Evolutionary conservation across 1,140 invertebrate species (phyloP).

Genomic region (Musca vetustissima): DNA sequence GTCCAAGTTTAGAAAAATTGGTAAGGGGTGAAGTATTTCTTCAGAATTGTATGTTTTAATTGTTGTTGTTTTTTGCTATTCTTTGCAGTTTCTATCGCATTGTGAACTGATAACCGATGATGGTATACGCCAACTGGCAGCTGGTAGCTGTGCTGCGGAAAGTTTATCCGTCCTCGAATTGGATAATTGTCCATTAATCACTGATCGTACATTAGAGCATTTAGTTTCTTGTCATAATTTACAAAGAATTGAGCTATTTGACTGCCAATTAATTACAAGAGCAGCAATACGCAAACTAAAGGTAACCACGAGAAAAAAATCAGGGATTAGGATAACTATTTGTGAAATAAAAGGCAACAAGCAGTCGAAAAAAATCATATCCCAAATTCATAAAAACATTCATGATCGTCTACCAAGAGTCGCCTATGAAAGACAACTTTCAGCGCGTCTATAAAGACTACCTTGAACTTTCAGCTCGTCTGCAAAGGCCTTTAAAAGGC

Average conservation of each 20-base stretch:
- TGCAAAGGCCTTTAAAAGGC: too few relatives aligned
- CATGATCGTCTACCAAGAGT: too few relatives aligned
- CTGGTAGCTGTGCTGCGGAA: slow-evolving; percentile 88
- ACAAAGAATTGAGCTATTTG: slow-evolving; percentile 95
- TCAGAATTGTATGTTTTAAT: not conserved
- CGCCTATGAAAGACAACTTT: too few relatives aligned
- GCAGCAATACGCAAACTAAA: slow-evolving; percentile 93
- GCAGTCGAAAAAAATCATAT: too few relatives aligned
- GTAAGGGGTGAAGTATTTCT: slow-evolving; percentile 60
- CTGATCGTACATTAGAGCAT: slow-evolving; percentile 96
- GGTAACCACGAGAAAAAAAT: too few relatives aligned
- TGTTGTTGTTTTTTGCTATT: not conserved
- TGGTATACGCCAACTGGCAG: slow-evolving; percentile 91
- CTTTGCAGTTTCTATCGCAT: slow-evolving; percentile 87
- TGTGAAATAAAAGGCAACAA: too few relatives aligned
- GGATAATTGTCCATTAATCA: slow-evolving; percentile 98
- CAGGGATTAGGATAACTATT: too few relatives aligned
- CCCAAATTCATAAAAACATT: too few relatives aligned
- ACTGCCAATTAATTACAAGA: slow-evolving; percentile 97
- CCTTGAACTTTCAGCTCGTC: too few relatives aligned
- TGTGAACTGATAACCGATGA: slow-evolving; percentile 99
- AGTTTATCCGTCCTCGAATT: slow-evolving; percentile 92
- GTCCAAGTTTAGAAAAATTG: slow-evolving; percentile 90
- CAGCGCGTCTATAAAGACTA: too few relatives aligned
- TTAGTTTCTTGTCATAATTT: slow-evolving; percentile 92